Conservation (phyloP, 2,888 invertebrate genomes). For the Cephonodes hylas region DNA sequence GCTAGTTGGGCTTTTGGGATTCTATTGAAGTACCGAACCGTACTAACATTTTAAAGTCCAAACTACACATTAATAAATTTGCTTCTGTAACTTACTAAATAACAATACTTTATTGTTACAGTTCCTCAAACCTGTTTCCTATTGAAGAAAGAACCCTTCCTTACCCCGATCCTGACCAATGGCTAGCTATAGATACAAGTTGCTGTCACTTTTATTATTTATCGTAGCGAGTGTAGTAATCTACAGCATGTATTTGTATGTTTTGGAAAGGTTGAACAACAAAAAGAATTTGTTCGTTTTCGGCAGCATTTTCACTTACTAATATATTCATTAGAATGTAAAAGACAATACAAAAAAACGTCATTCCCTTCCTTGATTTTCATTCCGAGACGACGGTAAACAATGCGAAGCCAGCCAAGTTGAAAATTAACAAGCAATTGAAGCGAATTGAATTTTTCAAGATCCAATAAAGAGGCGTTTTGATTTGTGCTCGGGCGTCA, state of each 20-base stretch:
- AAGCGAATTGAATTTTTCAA: constrained; percentile 17
- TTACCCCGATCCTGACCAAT: constrained; percentile 26
- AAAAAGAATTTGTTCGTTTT: constrained; percentile 42
- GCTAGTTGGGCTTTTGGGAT: too few species aligned
- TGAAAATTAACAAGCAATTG: constrained; percentile 18
- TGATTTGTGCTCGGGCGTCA: background rate
- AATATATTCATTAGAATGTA: constrained; percentile 12
- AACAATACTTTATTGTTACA: constrained; percentile 26
- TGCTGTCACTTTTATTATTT: constrained; percentile 34
- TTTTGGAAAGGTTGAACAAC: constrained; percentile 42
- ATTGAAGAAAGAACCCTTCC: constrained; percentile 27
- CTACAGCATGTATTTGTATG: constrained; percentile 52
- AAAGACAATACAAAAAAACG: constrained; percentile 20
- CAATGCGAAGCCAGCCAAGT: constrained; percentile 10
- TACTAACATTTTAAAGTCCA: too few species aligned
- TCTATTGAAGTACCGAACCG: too few species aligned
- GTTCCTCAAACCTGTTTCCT: constrained; percentile 23
- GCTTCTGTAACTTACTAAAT: too few species aligned
- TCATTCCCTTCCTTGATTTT: constrained; percentile 20
- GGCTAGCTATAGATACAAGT: constrained; percentile 46
- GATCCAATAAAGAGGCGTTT: constrained; percentile 10
- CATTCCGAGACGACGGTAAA: constrained; percentile 10
- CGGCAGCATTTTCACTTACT: constrained; percentile 43
- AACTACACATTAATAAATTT: too few species aligned
- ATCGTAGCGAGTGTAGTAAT: constrained; percentile 39